Evolutionary conservation across 2,888 invertebrate genomes (phyloP).

Genomic region (Conchocele bisecta): DNA sequence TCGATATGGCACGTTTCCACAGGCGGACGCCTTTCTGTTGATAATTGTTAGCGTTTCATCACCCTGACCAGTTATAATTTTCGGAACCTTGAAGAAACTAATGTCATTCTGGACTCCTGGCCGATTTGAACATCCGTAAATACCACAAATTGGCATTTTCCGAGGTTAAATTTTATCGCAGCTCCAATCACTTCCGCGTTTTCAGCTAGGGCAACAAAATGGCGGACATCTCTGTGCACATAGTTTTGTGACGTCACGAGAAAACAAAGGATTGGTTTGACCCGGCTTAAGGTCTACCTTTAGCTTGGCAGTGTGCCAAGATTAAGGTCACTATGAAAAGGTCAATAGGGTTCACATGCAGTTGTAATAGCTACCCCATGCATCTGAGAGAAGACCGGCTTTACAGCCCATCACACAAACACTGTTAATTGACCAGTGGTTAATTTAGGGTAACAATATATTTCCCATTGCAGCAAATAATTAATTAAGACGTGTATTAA

Average conservation of each 20-base stretch:
- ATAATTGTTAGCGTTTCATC: slow-evolving; percentile 1
- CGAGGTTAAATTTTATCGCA: neutral
- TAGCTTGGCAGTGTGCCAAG: no score
- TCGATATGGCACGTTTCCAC: slow-evolving; percentile 10
- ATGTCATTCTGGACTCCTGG: neutral
- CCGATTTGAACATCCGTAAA: slow-evolving; percentile 6
- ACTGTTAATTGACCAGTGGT: no score
- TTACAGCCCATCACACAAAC: no score
- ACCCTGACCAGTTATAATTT: slow-evolving; percentile 9
- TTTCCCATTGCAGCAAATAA: no score
- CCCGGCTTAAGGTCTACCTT: no score
- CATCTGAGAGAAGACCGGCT: no score
- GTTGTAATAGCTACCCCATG: no score
- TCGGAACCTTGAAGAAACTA: slow-evolving; percentile 7
- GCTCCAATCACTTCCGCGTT: neutral
- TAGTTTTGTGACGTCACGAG: slow-evolving; percentile 14
- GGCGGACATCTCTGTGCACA: slow-evolving; percentile 7
- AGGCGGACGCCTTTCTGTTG: no score
- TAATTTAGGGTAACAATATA: no score
- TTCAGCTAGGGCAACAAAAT: slow-evolving; percentile 10
- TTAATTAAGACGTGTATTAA: no score
- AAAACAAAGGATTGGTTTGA: slow-evolving; percentile 25
- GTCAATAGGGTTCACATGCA: no score
- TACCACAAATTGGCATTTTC: slow-evolving; percentile 10
- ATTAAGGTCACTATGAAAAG: no score